A percentile compares a stretch with the other conserved stretches of the same genome.
These are phyloP conservation scores for Tachycineta bicolor DNA, from an alignment of 2,113 vertebrate species.

Conservation along the genomic window DNA sequence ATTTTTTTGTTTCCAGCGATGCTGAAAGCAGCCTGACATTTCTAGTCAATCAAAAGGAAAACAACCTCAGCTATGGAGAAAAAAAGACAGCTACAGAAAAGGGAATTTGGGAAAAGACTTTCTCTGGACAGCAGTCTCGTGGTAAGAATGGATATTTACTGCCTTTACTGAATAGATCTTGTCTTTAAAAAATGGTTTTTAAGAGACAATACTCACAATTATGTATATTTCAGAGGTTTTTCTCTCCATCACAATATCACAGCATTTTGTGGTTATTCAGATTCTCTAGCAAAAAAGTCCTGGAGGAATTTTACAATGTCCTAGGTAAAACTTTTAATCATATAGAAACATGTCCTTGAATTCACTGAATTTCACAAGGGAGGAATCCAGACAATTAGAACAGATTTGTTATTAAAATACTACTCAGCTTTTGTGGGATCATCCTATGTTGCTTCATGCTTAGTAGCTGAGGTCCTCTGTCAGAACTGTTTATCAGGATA, in stretches of 20 bases:
- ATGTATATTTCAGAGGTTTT: background rate
- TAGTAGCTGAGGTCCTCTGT: background rate
- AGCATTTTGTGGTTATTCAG: background rate
- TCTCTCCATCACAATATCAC: slow-evolving; percentile 26
- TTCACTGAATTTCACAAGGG: background rate
- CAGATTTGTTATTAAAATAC: background rate
- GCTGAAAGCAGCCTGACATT: slow-evolving; percentile 51
- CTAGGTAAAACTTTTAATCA: background rate
- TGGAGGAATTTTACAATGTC: slow-evolving; percentile 35
- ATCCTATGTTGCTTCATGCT: background rate
- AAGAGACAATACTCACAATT: slow-evolving; percentile 16
- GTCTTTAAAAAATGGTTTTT: slow-evolving; percentile 40
- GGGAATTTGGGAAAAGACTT: slow-evolving; percentile 81
- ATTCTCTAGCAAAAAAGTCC: slow-evolving; percentile 22
- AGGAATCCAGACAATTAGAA: background rate
- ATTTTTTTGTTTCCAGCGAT: slow-evolving; percentile 48
- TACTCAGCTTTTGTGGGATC: background rate
- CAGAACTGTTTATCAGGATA: background rate
- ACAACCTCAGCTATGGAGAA: slow-evolving; percentile 74
- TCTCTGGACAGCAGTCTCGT: slow-evolving; percentile 83
- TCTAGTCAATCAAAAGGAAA: slow-evolving; percentile 63
- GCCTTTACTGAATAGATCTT: slow-evolving; percentile 51
- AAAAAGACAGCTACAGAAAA: slow-evolving; percentile 80
- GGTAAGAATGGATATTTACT: slow-evolving; percentile 80
- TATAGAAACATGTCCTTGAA: background rate